A percentile compares a stretch with the other conserved stretches of the same genome.
Conservation (phyloP, 2,113 vertebrate species). For the Catharus minimus region DNA sequence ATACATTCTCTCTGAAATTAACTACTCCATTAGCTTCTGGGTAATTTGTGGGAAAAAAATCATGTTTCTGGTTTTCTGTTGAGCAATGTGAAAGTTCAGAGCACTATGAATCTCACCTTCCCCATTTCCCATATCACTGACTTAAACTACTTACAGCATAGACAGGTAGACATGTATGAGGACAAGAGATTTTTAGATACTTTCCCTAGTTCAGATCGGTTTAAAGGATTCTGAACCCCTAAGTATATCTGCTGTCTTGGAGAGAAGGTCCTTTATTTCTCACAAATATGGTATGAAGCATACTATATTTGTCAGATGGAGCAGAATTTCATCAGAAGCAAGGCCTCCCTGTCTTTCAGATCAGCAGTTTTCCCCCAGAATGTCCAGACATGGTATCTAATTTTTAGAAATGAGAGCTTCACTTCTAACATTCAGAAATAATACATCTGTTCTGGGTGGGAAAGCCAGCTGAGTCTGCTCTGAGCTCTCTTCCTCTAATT, state of each 20-base stretch:
- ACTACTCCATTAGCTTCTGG: neutral
- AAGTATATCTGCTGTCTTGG: neutral
- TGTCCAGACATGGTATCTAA: neutral
- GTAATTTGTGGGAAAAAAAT: neutral
- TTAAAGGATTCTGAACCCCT: neutral
- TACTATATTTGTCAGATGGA: neutral
- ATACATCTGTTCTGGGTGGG: neutral
- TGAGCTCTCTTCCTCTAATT: neutral
- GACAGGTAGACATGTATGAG: neutral
- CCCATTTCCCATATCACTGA: neutral
- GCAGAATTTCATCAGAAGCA: neutral
- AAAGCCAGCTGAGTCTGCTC: neutral
- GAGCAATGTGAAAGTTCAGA: neutral
- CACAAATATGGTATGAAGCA: neutral
- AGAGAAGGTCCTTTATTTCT: neutral
- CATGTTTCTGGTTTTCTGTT: neutral
- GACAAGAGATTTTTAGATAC: neutral
- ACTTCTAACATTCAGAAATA: neutral
- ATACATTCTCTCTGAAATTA: neutral
- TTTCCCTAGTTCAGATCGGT: neutral
- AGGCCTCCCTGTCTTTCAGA: neutral
- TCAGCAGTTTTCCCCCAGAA: neutral
- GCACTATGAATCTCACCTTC: neutral
- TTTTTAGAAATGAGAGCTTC: neutral
- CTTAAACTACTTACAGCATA: fast-evolving